Conservation (phyloP, 2,113 vertebrate genomes). For the Erythrolamprus reginae region DNA sequence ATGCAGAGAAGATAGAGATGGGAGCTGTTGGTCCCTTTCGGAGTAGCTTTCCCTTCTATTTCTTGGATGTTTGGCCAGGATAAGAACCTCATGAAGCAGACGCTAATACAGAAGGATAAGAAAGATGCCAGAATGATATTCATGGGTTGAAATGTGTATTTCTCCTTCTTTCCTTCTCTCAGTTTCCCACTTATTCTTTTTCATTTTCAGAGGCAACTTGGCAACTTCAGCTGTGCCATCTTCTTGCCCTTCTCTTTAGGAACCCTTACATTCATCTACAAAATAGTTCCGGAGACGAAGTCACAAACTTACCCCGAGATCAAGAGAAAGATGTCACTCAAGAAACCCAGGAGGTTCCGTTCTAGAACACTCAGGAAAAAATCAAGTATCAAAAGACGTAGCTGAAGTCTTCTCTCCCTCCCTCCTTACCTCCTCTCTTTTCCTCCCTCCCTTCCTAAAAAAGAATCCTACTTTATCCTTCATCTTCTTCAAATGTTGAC, state of each 20-base stretch:
- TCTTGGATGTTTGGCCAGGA: background rate
- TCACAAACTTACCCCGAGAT: conserved; percentile 86
- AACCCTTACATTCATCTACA: conserved; percentile 77
- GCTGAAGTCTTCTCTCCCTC: background rate
- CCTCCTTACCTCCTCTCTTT: background rate
- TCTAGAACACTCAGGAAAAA: rapidly evolving
- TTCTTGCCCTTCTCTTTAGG: conserved; percentile 77
- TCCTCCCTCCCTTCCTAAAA: background rate
- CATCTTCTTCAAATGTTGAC: background rate
- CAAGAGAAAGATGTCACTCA: conserved; percentile 67
- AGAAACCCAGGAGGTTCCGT: conserved; percentile 27
- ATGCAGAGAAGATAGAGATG: background rate
- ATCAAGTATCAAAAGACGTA: background rate
- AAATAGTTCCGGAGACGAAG: conserved; percentile 87
- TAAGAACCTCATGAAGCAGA: background rate
- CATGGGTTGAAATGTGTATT: background rate
- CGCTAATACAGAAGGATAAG: background rate
- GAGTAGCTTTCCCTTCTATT: background rate
- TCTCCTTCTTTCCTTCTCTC: background rate
- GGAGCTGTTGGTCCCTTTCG: background rate
- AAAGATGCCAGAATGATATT: background rate
- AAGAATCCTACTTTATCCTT: background rate
- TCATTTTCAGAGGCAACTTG: conserved; percentile 72
- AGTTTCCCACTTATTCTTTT: background rate
- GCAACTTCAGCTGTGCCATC: conserved; percentile 81